Percentiles rank a stretch among this genome's conserved stretches.
phyloP scores from a whole-genome alignment of 2,888 invertebrate genomes.

The Drosophila melanosoma region DNA sequence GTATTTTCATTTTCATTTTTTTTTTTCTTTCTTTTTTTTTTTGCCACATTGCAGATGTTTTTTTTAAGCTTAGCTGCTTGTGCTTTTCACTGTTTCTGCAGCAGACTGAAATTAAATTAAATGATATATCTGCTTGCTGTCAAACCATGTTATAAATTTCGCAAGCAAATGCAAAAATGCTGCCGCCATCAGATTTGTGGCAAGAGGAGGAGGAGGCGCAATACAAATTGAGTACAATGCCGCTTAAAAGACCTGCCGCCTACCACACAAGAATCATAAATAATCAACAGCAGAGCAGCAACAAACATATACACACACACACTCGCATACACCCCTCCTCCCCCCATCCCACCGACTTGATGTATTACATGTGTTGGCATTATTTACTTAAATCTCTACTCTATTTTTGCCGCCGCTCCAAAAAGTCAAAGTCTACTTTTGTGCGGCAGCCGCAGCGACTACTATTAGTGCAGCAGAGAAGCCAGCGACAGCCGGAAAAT shows the following conservation, averaged over 20 bases:
- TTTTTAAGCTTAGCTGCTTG: conserved; percentile 30
- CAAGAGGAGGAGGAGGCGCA: background rate
- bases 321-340: conserved; percentile 17
- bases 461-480: conserved; percentile 72
- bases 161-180: conserved; percentile 20
- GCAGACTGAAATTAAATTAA: conserved; percentile 66
- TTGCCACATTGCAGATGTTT: conserved; percentile 23
- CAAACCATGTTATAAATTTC: conserved; percentile 34
- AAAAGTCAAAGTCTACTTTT: conserved; percentile 73
- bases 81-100: conserved; percentile 37
- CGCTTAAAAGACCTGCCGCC: conserved; percentile 44
- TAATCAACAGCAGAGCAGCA: conserved; percentile 44
- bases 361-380: conserved; percentile 79
- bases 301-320: background rate
- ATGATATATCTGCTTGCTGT: conserved; percentile 53
- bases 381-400: conserved; percentile 76
- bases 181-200: conserved; percentile 19
- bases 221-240: conserved; percentile 49
- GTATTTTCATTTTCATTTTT: conserved; percentile 39
- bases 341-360: conserved; percentile 35
- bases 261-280: conserved; percentile 61
- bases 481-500: conserved; percentile 26
- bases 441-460: conserved; percentile 63
- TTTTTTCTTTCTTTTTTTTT: conserved; percentile 27
- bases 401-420: conserved; percentile 76